Evolutionary conservation across 1,140 invertebrate species (phyloP).

Genomic region (Leguminivora glycinivorella): DNA sequence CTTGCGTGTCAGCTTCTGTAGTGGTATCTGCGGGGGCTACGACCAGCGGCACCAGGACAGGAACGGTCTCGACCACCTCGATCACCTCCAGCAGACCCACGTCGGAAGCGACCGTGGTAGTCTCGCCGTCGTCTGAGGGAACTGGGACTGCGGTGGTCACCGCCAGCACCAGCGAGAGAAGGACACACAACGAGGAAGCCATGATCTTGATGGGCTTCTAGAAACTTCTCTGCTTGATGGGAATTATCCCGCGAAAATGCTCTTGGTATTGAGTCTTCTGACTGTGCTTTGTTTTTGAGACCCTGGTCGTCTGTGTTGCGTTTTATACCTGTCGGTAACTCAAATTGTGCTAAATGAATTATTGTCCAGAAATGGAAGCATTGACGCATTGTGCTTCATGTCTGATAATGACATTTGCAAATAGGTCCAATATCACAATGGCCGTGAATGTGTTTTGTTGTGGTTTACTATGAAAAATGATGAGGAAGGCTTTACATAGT

Average conservation of each 20-base stretch:
- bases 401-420: slow-evolving; percentile 50
- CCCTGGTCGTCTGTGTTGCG: slow-evolving; percentile 33
- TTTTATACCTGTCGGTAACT: slow-evolving; percentile 55
- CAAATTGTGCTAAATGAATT: slow-evolving; percentile 64
- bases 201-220: slow-evolving; percentile 50
- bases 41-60: slow-evolving; percentile 39
- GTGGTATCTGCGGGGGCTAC: slow-evolving; percentile 38
- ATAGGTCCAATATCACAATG: slow-evolving; percentile 71
- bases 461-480: slow-evolving; percentile 48
- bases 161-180: slow-evolving; percentile 48
- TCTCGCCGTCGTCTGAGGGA: slow-evolving; percentile 38
- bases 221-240: slow-evolving; percentile 44
- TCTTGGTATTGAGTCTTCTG: slow-evolving; percentile 33
- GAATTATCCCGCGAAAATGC: slow-evolving; percentile 34
- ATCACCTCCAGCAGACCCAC: slow-evolving; percentile 44
- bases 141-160: slow-evolving; percentile 44
- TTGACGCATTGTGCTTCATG: slow-evolving; percentile 49
- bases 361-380: slow-evolving; percentile 57
- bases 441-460: slow-evolving; percentile 64
- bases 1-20: slow-evolving; percentile 38
- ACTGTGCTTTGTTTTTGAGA: slow-evolving; percentile 37
- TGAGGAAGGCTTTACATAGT: slow-evolving; percentile 34
- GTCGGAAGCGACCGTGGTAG: slow-evolving; percentile 43
- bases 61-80: slow-evolving; percentile 50
- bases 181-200: slow-evolving; percentile 47